Evolutionary conservation across 1,140 invertebrate genomes (phyloP).

Genomic region (Solen grandis): DNA sequence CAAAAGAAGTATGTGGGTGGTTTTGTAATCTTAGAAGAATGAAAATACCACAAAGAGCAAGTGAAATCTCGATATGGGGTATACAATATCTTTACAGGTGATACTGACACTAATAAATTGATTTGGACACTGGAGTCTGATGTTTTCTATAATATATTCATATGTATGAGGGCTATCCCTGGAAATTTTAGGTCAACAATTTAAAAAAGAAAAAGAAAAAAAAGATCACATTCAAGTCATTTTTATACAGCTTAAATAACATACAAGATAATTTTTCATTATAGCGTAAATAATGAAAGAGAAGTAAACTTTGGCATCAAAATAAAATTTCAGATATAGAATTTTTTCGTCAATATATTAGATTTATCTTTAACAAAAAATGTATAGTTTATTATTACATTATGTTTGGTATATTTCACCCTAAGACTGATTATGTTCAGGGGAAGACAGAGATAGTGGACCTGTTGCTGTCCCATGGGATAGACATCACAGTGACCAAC

Average conservation of each 20-base stretch:
- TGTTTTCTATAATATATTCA: too few relatives aligned
- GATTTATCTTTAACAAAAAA: not conserved
- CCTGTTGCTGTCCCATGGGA: slow-evolving; percentile 17
- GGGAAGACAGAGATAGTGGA: slow-evolving; percentile 17
- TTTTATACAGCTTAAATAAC: not conserved
- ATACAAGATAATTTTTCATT: not conserved
- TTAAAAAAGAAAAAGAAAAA: too few relatives aligned
- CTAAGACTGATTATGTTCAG: not conserved
- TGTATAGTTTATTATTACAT: not conserved
- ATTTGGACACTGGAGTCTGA: too few relatives aligned
- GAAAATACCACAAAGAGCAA: not conserved
- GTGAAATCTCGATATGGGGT: too few relatives aligned
- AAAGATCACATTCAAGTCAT: too few relatives aligned
- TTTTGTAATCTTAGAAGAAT: not conserved
- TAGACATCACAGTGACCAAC: slow-evolving; percentile 25
- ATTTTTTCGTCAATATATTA: not conserved
- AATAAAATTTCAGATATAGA: not conserved
- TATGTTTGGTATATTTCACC: not conserved
- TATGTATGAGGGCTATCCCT: too few relatives aligned
- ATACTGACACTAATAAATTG: too few relatives aligned
- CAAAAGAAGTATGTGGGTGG: not conserved
- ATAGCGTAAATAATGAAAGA: not conserved
- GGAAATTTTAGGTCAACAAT: too few relatives aligned
- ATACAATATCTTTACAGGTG: not conserved
- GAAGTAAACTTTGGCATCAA: not conserved